Percentiles rank a stretch among this genome's conserved stretches.
Evolutionary conservation across 2,888 invertebrate genomes (phyloP).

Genomic region (Tubiluchus corallicola): DNA sequence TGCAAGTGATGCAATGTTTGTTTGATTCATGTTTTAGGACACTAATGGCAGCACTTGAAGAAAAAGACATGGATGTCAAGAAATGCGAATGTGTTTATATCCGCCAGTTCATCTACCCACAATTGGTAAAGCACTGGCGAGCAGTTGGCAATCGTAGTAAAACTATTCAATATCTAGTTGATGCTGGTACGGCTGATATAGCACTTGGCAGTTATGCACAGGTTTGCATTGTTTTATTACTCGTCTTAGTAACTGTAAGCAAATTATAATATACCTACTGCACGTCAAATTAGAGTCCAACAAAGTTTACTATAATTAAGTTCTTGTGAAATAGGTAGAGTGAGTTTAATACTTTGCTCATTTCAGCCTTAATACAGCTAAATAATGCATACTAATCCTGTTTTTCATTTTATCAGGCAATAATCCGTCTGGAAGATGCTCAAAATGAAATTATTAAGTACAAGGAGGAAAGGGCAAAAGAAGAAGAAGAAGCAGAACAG

Average conservation of each 20-base stretch:
- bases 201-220: slow-evolving; percentile 10
- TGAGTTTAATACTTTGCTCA: too few species aligned
- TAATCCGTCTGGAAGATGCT: slow-evolving; percentile 13
- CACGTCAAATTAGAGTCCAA: too few species aligned
- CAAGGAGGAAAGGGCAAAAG: background rate
- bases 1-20: too few species aligned
- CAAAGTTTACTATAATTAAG: too few species aligned
- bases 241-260: too few species aligned
- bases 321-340: too few species aligned
- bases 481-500: background rate
- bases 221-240: slow-evolving; percentile 11
- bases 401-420: slow-evolving; percentile 14
- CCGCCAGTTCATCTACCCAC: slow-evolving; percentile 13
- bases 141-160: slow-evolving; percentile 11
- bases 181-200: slow-evolving; percentile 15
- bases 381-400: too few species aligned
- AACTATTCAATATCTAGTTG: slow-evolving; percentile 13
- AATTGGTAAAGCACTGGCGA: slow-evolving; percentile 15
- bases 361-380: too few species aligned
- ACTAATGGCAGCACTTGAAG: too few species aligned
- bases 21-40: too few species aligned
- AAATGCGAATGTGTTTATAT: slow-evolving; percentile 12
- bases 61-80: too few species aligned
- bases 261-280: too few species aligned
- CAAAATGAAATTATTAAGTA: background rate